These are phyloP conservation scores for Chromobotia macracanthus DNA, from an alignment of 2,797 vertebrate genomes.

Conservation along the genomic window DNA sequence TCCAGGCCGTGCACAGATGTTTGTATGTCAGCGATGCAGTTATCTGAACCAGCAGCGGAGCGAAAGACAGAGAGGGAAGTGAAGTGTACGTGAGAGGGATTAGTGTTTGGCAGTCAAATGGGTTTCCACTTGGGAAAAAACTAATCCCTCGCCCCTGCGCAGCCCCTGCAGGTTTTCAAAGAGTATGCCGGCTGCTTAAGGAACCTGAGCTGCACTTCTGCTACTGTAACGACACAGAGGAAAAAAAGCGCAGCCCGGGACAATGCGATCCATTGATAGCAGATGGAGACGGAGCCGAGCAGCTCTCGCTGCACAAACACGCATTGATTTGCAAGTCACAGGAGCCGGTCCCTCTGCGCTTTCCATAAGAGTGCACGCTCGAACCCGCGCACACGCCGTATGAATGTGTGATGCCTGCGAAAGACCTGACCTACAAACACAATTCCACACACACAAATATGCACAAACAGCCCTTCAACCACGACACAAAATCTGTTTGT, in stretches of 20 bases:
- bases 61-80: conserved; percentile 2
- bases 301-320: conserved; percentile 70
- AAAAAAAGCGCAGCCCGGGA: conserved; percentile 48
- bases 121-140: conserved; percentile 47
- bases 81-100: conserved; percentile 17
- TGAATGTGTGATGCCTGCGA: background rate
- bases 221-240: background rate
- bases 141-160: background rate
- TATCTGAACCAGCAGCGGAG: conserved; percentile 6
- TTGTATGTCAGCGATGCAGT: background rate
- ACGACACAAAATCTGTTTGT: background rate
- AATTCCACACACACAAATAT: conserved; percentile 10
- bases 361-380: conserved; percentile 41
- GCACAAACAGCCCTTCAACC: background rate
- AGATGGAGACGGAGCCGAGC: conserved; percentile 71
- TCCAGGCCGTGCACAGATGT: background rate
- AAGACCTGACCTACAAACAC: conserved; percentile 17
- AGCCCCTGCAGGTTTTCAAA: background rate
- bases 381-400: background rate
- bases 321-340: conserved; percentile 62
- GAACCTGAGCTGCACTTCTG: background rate
- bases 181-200: background rate
- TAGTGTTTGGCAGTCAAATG: conserved; percentile 1
- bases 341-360: conserved; percentile 31
- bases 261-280: conserved; percentile 76